A percentile compares a stretch with the other conserved stretches of the same genome.
Evolutionary conservation across 2,797 vertebrate genomes (phyloP).

Genomic region (Strix occidentalis): DNA sequence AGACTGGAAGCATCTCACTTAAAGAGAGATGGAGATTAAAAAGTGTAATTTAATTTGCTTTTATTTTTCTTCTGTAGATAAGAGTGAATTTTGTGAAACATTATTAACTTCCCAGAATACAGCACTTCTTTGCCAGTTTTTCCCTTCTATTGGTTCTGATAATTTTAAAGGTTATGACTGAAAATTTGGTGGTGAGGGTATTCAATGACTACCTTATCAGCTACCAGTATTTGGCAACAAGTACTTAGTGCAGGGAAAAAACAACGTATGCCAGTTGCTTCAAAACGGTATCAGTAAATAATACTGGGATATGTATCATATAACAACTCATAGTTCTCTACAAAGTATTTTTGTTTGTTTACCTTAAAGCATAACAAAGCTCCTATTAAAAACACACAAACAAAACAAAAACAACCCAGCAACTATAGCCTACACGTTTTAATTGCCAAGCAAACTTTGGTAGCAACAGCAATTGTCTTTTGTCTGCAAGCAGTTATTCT

Average conservation of each 20-base stretch:
- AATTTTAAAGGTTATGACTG: neutral
- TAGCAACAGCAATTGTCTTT: neutral
- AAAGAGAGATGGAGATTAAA: neutral
- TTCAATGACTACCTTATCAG: neutral
- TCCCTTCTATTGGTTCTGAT: neutral
- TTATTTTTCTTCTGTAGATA: neutral
- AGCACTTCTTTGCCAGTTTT: neutral
- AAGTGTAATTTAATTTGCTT: neutral
- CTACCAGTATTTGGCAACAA: neutral
- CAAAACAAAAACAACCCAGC: neutral
- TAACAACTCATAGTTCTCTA: neutral
- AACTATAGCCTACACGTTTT: neutral
- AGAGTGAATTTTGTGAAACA: neutral
- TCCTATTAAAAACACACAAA: neutral
- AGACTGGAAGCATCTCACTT: neutral
- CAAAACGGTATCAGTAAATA: neutral
- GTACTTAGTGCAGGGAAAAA: neutral
- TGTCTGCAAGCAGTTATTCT: conserved; percentile 6
- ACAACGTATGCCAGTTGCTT: neutral
- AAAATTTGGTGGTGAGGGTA: neutral
- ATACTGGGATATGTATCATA: neutral
- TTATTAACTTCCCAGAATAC: neutral
- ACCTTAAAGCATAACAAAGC: neutral
- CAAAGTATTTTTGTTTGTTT: neutral
- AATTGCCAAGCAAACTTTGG: neutral